phyloP scores from a whole-genome alignment of 2,888 invertebrate genomes.

The Meandrusa payeni region DNA sequence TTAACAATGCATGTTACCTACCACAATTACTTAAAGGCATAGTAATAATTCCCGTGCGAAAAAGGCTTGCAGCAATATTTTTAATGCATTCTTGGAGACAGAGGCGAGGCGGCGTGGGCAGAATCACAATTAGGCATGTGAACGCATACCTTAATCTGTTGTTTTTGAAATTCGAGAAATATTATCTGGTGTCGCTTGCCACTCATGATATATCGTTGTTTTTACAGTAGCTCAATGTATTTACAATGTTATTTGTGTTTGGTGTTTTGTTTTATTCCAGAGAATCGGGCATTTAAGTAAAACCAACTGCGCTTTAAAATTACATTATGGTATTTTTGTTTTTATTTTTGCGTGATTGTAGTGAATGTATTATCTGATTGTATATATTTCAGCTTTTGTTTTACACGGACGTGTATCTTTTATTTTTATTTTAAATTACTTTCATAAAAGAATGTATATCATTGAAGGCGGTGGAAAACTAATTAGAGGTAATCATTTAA shows the following conservation, averaged over 20 bases:
- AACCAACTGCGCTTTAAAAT: too few species aligned
- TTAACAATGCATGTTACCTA: slow-evolving; percentile 34
- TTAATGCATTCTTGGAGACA: slow-evolving; percentile 62
- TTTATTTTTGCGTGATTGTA: too few species aligned
- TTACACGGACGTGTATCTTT: too few species aligned
- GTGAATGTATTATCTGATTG: too few species aligned
- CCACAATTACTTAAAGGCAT: slow-evolving; percentile 51
- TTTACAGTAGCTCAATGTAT: slow-evolving; percentile 20
- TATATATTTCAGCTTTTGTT: too few species aligned
- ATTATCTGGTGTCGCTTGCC: slow-evolving; percentile 27
- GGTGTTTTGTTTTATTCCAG: slow-evolving; percentile 3
- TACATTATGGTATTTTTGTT: too few species aligned
- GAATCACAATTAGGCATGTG: slow-evolving; percentile 58
- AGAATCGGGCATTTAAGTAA: not conserved
- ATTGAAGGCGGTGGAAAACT: too few species aligned
- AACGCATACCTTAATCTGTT: slow-evolving; percentile 46
- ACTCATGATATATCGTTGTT: slow-evolving; percentile 23
- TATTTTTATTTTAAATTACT: too few species aligned
- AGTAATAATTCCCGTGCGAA: slow-evolving; percentile 58
- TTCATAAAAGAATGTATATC: too few species aligned
- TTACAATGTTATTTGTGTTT: slow-evolving; percentile 7
- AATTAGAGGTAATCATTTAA: too few species aligned
- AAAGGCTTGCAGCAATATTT: slow-evolving; percentile 57
- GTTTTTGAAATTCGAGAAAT: slow-evolving; percentile 43
- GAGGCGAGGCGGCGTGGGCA: slow-evolving; percentile 52